Conservation (phyloP, 2,888 invertebrate genomes). For the Teinopalpus imperialis region DNA sequence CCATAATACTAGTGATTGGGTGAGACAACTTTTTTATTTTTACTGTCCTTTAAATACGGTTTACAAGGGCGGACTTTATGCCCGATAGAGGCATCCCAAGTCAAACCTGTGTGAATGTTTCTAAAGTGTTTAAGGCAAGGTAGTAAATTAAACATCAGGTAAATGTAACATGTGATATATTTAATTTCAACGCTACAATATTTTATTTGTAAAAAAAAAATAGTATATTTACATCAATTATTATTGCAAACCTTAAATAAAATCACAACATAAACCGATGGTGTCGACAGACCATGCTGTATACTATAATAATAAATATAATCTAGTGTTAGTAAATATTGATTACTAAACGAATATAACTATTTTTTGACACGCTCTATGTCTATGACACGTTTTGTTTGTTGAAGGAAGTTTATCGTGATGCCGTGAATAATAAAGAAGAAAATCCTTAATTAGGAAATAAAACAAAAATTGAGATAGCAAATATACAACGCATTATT, state of each 20-base stretch:
- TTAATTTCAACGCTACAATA: constrained; percentile 65
- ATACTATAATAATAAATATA: constrained; percentile 1
- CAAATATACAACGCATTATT: neutral
- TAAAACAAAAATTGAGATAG: no score
- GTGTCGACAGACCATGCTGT: constrained; percentile 16
- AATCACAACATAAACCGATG: constrained; percentile 58
- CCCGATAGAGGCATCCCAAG: no score
- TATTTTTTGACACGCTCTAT: neutral
- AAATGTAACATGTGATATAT: constrained; percentile 68
- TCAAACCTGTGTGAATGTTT: no score
- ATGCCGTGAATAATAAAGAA: neutral
- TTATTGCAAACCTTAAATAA: constrained; percentile 61
- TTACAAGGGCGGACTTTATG: no score
- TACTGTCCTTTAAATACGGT: no score
- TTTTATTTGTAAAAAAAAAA: constrained; percentile 52
- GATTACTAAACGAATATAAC: neutral
- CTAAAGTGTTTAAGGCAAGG: no score
- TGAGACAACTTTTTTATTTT: no score
- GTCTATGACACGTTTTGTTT: no score
- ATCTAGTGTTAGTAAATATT: neutral
- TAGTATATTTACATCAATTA: constrained; percentile 51
- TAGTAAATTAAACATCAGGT: constrained; percentile 28
- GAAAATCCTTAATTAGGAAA: neutral
- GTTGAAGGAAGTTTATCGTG: constrained; percentile 4
- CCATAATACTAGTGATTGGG: no score